phyloP scores from a whole-genome alignment of 92 coral and sea anemone species.

The Heteractis magnifica region DNA sequence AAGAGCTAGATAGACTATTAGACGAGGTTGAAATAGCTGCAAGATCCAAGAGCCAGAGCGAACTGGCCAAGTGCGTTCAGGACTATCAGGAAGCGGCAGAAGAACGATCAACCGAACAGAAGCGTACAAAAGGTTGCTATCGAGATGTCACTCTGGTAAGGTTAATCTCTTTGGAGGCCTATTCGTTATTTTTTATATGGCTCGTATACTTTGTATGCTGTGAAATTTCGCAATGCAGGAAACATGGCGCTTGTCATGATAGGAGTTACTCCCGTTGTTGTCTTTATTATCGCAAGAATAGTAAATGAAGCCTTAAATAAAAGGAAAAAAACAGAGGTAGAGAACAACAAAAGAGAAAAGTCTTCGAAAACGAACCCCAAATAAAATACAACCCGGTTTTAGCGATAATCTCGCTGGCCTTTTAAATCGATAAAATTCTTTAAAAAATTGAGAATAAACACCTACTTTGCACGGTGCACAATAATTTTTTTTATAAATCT shows the following conservation, averaged over 20 bases:
- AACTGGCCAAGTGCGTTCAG: conserved; percentile 56
- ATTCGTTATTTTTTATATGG: conserved; percentile 65
- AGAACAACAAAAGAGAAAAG: too few species aligned
- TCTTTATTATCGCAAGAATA: too few species aligned
- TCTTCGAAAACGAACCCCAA: too few species aligned
- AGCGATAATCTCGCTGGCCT: too few species aligned
- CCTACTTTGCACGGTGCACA: too few species aligned
- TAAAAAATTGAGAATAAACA: too few species aligned
- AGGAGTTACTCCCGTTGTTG: too few species aligned
- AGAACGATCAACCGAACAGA: conserved; percentile 38
- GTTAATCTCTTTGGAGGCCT: conserved; percentile 56
- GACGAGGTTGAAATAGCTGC: conserved; percentile 47
- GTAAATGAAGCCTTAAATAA: too few species aligned
- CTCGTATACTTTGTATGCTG: conserved; percentile 44
- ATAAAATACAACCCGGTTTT: too few species aligned
- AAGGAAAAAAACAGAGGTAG: too few species aligned
- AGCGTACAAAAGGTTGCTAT: conserved; percentile 54
- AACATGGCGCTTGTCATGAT: conserved; percentile 39
- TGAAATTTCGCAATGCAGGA: not conserved
- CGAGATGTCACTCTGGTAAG: conserved; percentile 56
- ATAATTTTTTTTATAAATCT: too few species aligned
- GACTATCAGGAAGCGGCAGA: conserved; percentile 55
- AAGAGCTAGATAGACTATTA: conserved; percentile 29
- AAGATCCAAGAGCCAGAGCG: conserved; percentile 49
- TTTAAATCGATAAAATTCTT: too few species aligned